These are phyloP conservation scores for Acanthis flammea DNA, from an alignment of 2,797 vertebrate species.

Conservation along the genomic window DNA sequence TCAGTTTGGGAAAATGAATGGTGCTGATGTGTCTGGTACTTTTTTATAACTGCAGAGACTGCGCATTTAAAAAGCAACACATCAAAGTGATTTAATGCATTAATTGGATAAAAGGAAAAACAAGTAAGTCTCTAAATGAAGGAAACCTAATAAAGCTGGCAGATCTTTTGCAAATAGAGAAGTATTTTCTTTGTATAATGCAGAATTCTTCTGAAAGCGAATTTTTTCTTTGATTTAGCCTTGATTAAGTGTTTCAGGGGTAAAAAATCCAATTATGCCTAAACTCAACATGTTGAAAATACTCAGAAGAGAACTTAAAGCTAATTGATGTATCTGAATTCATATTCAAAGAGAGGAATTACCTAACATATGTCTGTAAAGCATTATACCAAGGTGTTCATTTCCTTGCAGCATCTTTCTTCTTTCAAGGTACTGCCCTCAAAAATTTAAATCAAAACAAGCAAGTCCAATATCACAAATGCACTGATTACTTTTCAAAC, in stretches of 20 bases:
- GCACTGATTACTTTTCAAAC: conserved; percentile 12
- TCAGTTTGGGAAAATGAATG: background rate
- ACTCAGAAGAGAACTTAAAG: conserved; percentile 44
- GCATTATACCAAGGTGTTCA: conserved; percentile 8
- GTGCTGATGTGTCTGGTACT: background rate
- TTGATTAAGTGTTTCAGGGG: conserved; percentile 56
- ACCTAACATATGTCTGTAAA: conserved; percentile 39
- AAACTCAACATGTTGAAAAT: conserved; percentile 58
- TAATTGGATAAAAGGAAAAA: conserved; percentile 59
- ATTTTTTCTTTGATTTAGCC: conserved; percentile 55
- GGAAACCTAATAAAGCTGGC: conserved; percentile 20
- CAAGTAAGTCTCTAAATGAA: conserved; percentile 40
- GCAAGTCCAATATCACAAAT: background rate
- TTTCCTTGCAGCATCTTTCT: conserved; percentile 31
- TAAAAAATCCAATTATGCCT: conserved; percentile 61
- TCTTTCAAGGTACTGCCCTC: conserved; percentile 35
- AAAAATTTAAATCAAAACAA: conserved; percentile 33
- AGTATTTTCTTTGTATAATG: conserved; percentile 37
- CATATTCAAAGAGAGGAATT: conserved; percentile 47
- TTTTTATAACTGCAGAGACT: background rate
- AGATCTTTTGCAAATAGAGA: conserved; percentile 33
- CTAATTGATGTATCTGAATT: conserved; percentile 57
- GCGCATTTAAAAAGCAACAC: conserved; percentile 22
- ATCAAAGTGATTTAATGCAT: conserved; percentile 56
- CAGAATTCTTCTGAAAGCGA: background rate